These are phyloP conservation scores for Micropterix aruncella DNA, from an alignment of 2,888 invertebrate species.

Conservation along the genomic window DNA sequence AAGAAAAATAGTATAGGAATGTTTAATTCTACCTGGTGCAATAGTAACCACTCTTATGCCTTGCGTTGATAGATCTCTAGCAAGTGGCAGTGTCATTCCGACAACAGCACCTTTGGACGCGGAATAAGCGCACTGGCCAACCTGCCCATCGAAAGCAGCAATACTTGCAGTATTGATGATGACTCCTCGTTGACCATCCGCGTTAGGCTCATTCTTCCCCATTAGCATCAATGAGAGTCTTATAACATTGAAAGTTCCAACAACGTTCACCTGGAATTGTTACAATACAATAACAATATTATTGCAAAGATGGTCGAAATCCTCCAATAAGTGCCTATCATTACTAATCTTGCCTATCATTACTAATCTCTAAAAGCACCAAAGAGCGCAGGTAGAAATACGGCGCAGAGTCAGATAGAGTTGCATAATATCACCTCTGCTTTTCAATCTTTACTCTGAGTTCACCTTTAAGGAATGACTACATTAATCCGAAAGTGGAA, in stretches of 20 bases:
- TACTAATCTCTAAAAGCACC: too few relatives aligned
- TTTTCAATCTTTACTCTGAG: too few relatives aligned
- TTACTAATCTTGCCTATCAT: too few relatives aligned
- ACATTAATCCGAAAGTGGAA: too few relatives aligned
- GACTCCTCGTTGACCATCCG: constrained; percentile 81
- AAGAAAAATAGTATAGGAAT: too few relatives aligned
- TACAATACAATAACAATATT: too few relatives aligned
- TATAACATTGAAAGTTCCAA: constrained; percentile 91
- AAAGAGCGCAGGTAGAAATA: too few relatives aligned
- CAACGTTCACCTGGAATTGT: constrained; percentile 66
- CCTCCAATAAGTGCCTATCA: too few relatives aligned
- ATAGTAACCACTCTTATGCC: constrained; percentile 74
- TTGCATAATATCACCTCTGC: too few relatives aligned
- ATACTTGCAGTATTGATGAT: constrained; percentile 93
- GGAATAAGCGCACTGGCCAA: constrained; percentile 90
- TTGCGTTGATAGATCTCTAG: constrained; percentile 72
- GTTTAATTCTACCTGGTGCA: constrained; percentile 72
- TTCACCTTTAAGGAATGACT: too few relatives aligned
- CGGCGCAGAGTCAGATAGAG: too few relatives aligned
- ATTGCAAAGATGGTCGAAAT: too few relatives aligned
- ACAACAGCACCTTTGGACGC: constrained; percentile 92
- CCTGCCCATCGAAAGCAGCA: constrained; percentile 93
- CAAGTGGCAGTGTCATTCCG: constrained; percentile 91
- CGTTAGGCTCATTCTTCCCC: constrained; percentile 68
- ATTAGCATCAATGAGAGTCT: constrained; percentile 74